Evolutionary conservation across 2,113 vertebrate genomes (phyloP), one percentile per base, ranked within the genome.

Genomic region (Sapayoa aenigma): DNA sequence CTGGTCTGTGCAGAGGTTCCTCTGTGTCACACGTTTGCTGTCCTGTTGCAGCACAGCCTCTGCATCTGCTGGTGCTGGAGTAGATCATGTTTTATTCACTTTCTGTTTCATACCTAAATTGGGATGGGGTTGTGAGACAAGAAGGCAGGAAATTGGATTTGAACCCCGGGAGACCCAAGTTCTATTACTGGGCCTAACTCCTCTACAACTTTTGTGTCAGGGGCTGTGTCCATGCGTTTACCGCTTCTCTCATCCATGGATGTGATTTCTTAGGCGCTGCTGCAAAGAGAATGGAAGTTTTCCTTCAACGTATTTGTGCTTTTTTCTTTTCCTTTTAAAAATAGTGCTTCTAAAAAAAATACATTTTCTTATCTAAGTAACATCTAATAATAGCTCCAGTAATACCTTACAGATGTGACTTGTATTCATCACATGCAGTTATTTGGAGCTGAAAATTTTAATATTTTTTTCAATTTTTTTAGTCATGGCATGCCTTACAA

Each of bases 241-340:
- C 55, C 1, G 1, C 69, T 73, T 82, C 30, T 87, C 11, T 12
- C 4, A 5, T 47, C 53, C 4, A 1, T 39, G 9, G 18, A 62
- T 83, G 78, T 73, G 0, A 31, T 58, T 84, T 37, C 11, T 39
- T 77, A 14, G 46, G 17, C 27, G 4, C 14, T 52, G 12, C 17
- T 35, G 17, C 52, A 47, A 35, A 46, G 50, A 47, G 37, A 80
- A n/a, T 10, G 30, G 27, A 71, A 30, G 33, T 28, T 55, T 56
- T 18, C 12, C 52, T 60, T 86, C 20, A 47, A 47, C 0, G 0
- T 68, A 3, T 42, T 56, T 6, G 4, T 16, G 4, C 0, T 5
- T 75, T 85, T 82, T 87, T 88, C 21, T 14, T 88, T 74, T 77
- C 6, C 58, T 62, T 87, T 37, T 20, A 14, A 33, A 76, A 56